A percentile compares a stretch with the other conserved stretches of the same genome.
These are phyloP conservation scores for Drosophila nannoptera DNA, from an alignment of 1,140 invertebrate species.

Conservation along the genomic window DNA sequence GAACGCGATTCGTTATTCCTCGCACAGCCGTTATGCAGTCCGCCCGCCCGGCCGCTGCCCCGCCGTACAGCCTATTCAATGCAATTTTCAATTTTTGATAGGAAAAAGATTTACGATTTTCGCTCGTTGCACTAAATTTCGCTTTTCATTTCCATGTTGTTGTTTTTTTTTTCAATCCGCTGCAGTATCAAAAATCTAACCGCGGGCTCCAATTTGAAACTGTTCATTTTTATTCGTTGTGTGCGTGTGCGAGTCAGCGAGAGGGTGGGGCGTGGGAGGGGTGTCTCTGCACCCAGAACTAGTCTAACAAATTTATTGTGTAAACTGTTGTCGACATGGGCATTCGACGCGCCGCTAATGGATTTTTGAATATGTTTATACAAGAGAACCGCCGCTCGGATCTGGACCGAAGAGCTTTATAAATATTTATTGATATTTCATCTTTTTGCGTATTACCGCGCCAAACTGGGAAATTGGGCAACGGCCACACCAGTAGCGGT, in stretches of 20 bases:
- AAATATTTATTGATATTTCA: constrained; percentile 67
- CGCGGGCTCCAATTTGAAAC: constrained; percentile 14
- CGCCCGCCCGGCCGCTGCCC: background rate
- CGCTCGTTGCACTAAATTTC: constrained; percentile 12
- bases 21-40: background rate
- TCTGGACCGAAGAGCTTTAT: constrained; percentile 42
- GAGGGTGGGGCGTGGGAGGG: background rate
- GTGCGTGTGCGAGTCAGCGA: background rate
- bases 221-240: constrained; percentile 25
- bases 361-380: constrained; percentile 60
- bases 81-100: constrained; percentile 60
- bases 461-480: constrained; percentile 25
- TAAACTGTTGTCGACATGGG: constrained; percentile 62
- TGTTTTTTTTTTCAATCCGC: background rate
- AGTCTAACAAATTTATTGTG: constrained; percentile 57
- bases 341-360: constrained; percentile 38
- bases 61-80: background rate
- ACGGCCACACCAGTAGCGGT: background rate
- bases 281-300: constrained; percentile 32
- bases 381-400: constrained; percentile 6
- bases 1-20: constrained; percentile 71
- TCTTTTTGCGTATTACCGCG: constrained; percentile 37
- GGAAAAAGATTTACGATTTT: constrained; percentile 62
- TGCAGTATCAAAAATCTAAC: constrained; percentile 18
- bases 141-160: constrained; percentile 24